Evolutionary conservation across 1,140 invertebrate genomes (phyloP).

Genomic region (Diploscapter pachys): DNA sequence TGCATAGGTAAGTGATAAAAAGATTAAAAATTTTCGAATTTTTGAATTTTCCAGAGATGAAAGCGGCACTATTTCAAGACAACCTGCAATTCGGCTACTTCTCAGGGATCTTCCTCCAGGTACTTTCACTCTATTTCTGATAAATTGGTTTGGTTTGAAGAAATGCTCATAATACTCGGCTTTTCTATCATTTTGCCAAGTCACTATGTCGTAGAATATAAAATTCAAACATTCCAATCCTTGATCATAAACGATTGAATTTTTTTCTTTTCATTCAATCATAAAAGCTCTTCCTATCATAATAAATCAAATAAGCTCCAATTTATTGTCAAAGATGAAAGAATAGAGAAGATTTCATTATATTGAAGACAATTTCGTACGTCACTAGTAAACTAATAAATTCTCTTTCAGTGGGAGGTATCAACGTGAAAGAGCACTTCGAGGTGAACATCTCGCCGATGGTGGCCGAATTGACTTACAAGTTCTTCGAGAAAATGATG

Average conservation of each 20-base stretch:
- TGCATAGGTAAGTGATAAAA: slow-evolving; percentile 25
- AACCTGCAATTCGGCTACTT: slow-evolving; percentile 52
- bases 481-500: slow-evolving; percentile 94
- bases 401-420: slow-evolving; percentile 73
- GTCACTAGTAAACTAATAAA: too few species aligned
- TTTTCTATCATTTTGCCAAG: too few species aligned
- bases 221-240: too few species aligned
- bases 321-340: too few species aligned
- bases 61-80: slow-evolving; percentile 37
- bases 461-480: slow-evolving; percentile 87
- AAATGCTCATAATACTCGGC: too few species aligned
- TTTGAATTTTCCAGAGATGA: slow-evolving; percentile 10
- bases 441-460: slow-evolving; percentile 81
- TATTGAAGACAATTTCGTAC: too few species aligned
- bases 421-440: slow-evolving; percentile 96
- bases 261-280: not conserved
- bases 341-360: too few species aligned
- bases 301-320: not conserved
- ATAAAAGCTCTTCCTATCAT: not conserved
- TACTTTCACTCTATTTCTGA: slow-evolving; percentile 1
- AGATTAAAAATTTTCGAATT: not conserved
- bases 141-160: not conserved
- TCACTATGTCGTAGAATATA: too few species aligned
- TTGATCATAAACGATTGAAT: not conserved
- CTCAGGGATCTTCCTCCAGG: slow-evolving; percentile 50